phyloP scores from a whole-genome alignment of 2,888 invertebrate species.

The Autographa gamma region DNA sequence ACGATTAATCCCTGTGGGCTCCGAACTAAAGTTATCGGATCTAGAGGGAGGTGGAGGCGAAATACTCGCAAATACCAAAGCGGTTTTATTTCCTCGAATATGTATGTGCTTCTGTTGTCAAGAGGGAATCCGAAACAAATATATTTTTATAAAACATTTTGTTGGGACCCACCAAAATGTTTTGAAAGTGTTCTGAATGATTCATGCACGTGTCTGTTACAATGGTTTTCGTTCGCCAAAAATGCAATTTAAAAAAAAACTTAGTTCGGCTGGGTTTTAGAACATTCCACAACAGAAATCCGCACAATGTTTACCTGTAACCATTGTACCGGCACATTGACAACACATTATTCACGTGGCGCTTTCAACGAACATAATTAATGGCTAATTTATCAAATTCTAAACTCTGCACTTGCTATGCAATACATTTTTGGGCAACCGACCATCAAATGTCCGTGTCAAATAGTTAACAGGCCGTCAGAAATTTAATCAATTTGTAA shows the following conservation, averaged over 20 bases:
- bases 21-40: conserved; percentile 43
- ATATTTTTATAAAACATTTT: neutral
- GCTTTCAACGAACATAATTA: conserved; percentile 29
- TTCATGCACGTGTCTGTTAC: neutral
- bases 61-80: conserved; percentile 29
- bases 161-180: neutral
- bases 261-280: neutral
- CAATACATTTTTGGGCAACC: conserved; percentile 37
- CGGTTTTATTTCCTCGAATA: conserved; percentile 14
- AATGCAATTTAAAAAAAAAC: neutral
- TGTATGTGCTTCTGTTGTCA: neutral
- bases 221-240: neutral
- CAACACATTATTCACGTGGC: neutral
- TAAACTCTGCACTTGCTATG: conserved; percentile 34
- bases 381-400: conserved; percentile 29
- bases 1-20: conserved; percentile 42
- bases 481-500: conserved; percentile 27
- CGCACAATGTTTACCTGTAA: neutral
- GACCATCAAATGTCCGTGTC: conserved; percentile 25
- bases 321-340: neutral
- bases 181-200: neutral
- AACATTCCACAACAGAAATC: neutral
- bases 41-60: conserved; percentile 29
- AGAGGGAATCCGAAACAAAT: conserved; percentile 2
- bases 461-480: conserved; percentile 19